Evolutionary conservation across 1,140 invertebrate species (phyloP).

Genomic region (Myzus persicae): DNA sequence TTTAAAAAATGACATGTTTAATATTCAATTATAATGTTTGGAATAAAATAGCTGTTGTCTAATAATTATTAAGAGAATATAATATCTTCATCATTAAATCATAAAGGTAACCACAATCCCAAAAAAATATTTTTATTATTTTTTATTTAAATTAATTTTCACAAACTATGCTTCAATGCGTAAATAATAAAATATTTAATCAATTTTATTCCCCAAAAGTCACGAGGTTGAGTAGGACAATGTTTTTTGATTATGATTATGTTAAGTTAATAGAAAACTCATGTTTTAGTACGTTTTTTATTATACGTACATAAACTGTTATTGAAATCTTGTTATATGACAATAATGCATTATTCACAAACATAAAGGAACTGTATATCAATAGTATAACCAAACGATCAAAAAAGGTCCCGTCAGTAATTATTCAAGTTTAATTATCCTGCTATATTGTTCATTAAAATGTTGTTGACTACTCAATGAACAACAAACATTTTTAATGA

Average conservation of each 20-base stretch:
- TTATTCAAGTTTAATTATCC: conserved; percentile 10
- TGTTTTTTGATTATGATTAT: background rate
- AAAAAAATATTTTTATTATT: background rate
- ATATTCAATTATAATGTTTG: background rate
- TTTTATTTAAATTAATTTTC: background rate
- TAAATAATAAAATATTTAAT: too few species aligned
- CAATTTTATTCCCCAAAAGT: background rate
- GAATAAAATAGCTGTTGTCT: background rate
- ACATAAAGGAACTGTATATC: background rate
- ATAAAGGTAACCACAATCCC: background rate
- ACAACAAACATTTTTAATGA: background rate
- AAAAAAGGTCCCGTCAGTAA: background rate
- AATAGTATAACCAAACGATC: background rate
- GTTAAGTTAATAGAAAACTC: background rate
- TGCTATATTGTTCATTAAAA: background rate
- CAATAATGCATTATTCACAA: background rate
- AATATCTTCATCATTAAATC: background rate
- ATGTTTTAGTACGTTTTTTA: background rate
- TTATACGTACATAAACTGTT: background rate
- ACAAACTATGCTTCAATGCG: too few species aligned
- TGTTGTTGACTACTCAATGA: background rate
- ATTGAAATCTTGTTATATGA: background rate
- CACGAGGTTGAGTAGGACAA: background rate
- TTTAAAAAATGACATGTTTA: background rate
- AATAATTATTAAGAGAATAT: too few species aligned